phyloP scores from a whole-genome alignment of 2,797 vertebrate genomes.

The Zenarchopterus dispar region DNA sequence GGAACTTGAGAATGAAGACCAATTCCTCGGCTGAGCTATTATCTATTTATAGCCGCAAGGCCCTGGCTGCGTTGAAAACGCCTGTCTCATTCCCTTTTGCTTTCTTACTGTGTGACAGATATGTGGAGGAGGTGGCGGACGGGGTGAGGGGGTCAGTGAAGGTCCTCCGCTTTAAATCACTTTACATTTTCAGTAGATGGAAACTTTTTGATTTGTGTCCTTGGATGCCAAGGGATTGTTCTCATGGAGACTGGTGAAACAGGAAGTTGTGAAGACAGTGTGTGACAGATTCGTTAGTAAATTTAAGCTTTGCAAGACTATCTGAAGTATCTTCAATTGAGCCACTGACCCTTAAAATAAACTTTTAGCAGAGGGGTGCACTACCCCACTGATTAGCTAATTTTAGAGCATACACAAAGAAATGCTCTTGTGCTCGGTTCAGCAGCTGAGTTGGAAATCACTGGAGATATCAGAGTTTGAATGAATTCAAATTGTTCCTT shows the following conservation, averaged over 20 bases:
- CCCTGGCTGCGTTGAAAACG: constrained; percentile 37
- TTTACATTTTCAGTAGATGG: constrained; percentile 20
- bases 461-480: too few relatives aligned
- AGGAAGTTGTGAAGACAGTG: too few relatives aligned
- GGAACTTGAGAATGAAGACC: constrained; percentile 46
- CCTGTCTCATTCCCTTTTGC: constrained; percentile 56
- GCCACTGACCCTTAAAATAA: too few relatives aligned
- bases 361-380: too few relatives aligned
- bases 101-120: constrained; percentile 55
- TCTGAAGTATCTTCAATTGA: too few relatives aligned
- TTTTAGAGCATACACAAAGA: too few relatives aligned
- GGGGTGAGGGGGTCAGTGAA: constrained; percentile 6
- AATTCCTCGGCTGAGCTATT: constrained; percentile 58
- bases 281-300: too few relatives aligned
- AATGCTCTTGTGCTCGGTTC: too few relatives aligned
- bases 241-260: background rate
- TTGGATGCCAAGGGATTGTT: constrained; percentile 28
- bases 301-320: too few relatives aligned
- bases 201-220: constrained; percentile 21
- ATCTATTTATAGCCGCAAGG: constrained; percentile 71
- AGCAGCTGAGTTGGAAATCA: too few relatives aligned
- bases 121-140: background rate
- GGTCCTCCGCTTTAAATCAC: constrained; percentile 33
- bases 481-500: too few relatives aligned
- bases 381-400: too few relatives aligned